Percentiles rank a stretch among this genome's conserved stretches.
These are phyloP conservation scores for Panthera tigris DNA, from an alignment of 2,113 vertebrate species.

Conservation along the genomic window DNA sequence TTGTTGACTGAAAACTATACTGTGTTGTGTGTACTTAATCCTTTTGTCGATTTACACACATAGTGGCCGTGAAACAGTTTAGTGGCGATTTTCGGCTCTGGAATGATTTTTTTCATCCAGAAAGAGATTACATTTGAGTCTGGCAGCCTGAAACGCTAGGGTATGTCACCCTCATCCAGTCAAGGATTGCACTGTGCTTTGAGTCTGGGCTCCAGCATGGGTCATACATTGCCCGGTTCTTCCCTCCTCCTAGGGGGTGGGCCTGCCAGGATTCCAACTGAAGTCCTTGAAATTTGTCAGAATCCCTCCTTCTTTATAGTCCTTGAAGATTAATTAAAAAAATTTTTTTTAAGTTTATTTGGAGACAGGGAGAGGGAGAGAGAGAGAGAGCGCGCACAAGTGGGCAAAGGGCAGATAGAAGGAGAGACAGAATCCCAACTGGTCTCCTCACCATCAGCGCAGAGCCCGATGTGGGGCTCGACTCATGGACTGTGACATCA, in stretches of 20 bases:
- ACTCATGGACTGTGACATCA: too few species aligned
- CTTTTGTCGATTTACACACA: background rate
- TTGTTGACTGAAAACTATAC: background rate
- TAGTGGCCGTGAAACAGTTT: background rate
- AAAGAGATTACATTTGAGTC: background rate
- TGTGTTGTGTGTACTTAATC: background rate
- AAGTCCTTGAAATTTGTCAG: background rate
- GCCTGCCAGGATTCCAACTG: background rate
- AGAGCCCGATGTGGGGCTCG: too few species aligned
- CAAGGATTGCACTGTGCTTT: background rate
- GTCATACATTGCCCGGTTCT: background rate
- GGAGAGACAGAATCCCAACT: too few species aligned
- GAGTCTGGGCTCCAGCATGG: background rate
- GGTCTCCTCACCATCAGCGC: too few species aligned
- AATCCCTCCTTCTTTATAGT: background rate
- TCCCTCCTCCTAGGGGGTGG: too few species aligned
- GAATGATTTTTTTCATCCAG: background rate
- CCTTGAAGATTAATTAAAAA: background rate
- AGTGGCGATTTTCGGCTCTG: background rate
- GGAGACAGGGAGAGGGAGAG: too few species aligned
- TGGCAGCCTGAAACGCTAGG: background rate
- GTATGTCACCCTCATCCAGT: background rate
- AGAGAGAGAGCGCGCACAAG: too few species aligned
- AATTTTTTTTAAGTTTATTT: too few species aligned
- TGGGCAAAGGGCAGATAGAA: too few species aligned